Evolutionary conservation across 2,113 vertebrate species (phyloP), one percentile per base, ranked within the genome.

Genomic region (Solea senegalensis): DNA sequence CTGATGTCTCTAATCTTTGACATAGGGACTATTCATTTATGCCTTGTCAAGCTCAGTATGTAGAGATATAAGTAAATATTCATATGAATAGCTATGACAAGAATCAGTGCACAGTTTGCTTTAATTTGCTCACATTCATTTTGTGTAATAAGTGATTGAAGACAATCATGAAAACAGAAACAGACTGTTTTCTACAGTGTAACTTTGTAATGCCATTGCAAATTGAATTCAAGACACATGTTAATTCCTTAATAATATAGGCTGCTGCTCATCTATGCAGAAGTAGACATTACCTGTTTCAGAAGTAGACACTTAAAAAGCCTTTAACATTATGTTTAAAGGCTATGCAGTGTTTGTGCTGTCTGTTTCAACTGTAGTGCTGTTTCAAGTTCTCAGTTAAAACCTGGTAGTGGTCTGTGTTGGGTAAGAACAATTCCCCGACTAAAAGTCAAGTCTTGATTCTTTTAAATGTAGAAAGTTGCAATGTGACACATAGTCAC

Each of bases 1-100:
- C 46, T 67, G 64, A 70, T 56, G 62, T 82, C 56, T 74, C 62
- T 43, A 9, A 52, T 80, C 41, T 67, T 53, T 69, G 65, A 65
- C 70, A 54, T 66, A 78, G 55, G 41, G 44, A 16, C 56, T 72
- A n/a, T 74, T 69, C 39, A 66, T 44, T 41, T 48, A 12, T 62
- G 53, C 28, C 49, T 61, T 44, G 45, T 77, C 2, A 56, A 44
- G 54, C 68, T 80, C 39, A 63, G n/a, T 57, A 80, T 54, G 9
- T 53, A 40, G 61, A 15, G 62, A 76, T 49, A 74, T 15, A 46
- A 26, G 73, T 46, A 27, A 48, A 51, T 53, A 11, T 57, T 44
- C 41, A 45, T 57, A 0, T 63, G 9, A 40, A 3, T 6, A 12
- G 41, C 41, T 34, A 26, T 41, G 52, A 34, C 28, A 15, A 44